Evolutionary conservation across 2,797 vertebrate genomes (phyloP).

Genomic region (Sebastes diaconus): DNA sequence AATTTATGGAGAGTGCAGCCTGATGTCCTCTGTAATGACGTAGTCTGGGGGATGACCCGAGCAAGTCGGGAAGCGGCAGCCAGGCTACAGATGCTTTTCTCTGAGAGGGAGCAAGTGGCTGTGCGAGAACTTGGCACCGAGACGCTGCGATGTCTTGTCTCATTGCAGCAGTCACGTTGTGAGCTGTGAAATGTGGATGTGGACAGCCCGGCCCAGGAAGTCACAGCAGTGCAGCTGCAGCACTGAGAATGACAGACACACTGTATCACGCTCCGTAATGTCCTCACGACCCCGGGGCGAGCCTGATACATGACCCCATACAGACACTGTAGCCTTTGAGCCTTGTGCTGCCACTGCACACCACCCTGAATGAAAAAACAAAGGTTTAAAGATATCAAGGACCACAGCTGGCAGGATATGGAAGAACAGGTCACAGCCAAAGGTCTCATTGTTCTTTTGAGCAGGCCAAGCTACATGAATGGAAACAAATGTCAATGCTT

Average conservation of each 20-base stretch:
- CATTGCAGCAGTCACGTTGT: slow-evolving; percentile 68
- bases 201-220: slow-evolving; percentile 61
- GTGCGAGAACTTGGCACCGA: slow-evolving; percentile 70
- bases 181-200: slow-evolving; percentile 66
- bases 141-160: slow-evolving; percentile 61
- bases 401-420: slow-evolving; percentile 24
- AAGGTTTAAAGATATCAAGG: slow-evolving; percentile 36
- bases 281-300: slow-evolving; percentile 35
- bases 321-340: slow-evolving; percentile 28
- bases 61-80: slow-evolving; percentile 58
- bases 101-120: slow-evolving; percentile 67
- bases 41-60: slow-evolving; percentile 74
- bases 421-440: slow-evolving; percentile 3
- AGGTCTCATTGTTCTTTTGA: slow-evolving; percentile 23
- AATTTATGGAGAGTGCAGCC: slow-evolving; percentile 79
- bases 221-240: slow-evolving; percentile 63
- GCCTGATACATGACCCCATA: slow-evolving; percentile 35
- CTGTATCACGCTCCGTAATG: slow-evolving; percentile 56
- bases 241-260: slow-evolving; percentile 53
- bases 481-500: slow-evolving; percentile 10
- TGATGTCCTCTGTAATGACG: slow-evolving; percentile 79
- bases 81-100: slow-evolving; percentile 73
- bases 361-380: slow-evolving; percentile 19
- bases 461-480: background rate
- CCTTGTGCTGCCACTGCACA: slow-evolving; percentile 9